Conservation (phyloP, 2,113 vertebrate genomes). For the Albula glossodonta region DNA sequence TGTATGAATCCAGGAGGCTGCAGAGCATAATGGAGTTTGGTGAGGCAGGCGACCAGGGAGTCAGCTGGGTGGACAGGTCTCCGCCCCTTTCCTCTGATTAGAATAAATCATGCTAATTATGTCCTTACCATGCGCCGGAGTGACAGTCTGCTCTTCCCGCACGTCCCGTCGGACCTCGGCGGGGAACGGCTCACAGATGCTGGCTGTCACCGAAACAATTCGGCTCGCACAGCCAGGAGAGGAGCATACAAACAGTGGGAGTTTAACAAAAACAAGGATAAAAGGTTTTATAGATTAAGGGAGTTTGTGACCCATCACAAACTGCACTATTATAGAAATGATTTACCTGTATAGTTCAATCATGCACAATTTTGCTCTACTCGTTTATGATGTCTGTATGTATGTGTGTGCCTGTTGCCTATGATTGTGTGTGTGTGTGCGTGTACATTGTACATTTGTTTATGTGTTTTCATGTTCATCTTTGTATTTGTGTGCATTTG, state of each 20-base stretch:
- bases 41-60: not conserved
- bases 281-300: not conserved
- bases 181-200: not conserved
- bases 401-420: not conserved
- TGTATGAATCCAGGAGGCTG: not conserved
- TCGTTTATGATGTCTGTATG: not conserved
- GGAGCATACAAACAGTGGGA: not conserved
- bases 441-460: not conserved
- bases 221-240: not conserved
- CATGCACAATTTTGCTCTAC: not conserved
- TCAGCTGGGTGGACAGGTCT: not conserved
- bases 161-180: not conserved
- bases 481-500: not conserved
- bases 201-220: not conserved
- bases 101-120: slow-evolving; percentile 20
- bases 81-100: slow-evolving; percentile 8
- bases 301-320: not conserved
- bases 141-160: not conserved
- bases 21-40: not conserved
- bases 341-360: not conserved
- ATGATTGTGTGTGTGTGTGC: too few species aligned
- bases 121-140: not conserved
- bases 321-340: not conserved
- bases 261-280: not conserved
- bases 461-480: not conserved